Conservation (phyloP, 2,888 invertebrate species). For the Brachyptera putata region DNA sequence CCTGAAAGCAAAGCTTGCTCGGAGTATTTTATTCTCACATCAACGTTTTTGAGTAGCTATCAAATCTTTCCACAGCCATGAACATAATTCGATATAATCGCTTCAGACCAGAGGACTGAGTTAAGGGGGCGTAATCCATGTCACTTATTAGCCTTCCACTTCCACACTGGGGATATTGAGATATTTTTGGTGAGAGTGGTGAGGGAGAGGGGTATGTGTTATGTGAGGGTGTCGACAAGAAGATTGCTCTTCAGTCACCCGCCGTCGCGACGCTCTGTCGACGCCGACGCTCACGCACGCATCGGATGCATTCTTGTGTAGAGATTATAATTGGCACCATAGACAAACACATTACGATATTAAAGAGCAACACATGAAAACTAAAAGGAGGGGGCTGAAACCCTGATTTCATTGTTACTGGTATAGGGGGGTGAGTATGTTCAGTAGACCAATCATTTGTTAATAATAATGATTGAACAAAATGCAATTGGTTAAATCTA, state of each 20-base stretch:
- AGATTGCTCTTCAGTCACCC: not conserved
- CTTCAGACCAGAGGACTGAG: not conserved
- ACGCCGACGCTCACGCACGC: not conserved
- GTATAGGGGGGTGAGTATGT: not conserved
- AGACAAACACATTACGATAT: constrained; percentile 26
- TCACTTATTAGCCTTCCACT: constrained; percentile 1
- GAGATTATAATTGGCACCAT: constrained; percentile 24
- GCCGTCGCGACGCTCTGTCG: no score
- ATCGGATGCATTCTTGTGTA: constrained; percentile 2
- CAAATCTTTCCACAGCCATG: constrained; percentile 19
- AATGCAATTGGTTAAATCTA: not conserved
- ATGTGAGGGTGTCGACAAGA: not conserved
- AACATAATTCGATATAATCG: not conserved
- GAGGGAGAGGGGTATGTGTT: not conserved
- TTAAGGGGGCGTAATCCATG: not conserved
- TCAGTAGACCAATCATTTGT: constrained; percentile 26
- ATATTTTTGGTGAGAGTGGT: not conserved
- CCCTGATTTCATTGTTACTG: not conserved
- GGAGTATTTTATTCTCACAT: no score
- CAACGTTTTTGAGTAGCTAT: constrained; percentile 12
- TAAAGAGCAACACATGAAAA: constrained; percentile 17
- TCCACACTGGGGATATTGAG: not conserved
- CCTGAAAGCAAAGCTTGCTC: no score
- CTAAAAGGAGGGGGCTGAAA: not conserved
- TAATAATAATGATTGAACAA: constrained; percentile 24